These are phyloP conservation scores for Xenus cinereus DNA, from an alignment of 2,113 vertebrate genomes.

Conservation along the genomic window DNA sequence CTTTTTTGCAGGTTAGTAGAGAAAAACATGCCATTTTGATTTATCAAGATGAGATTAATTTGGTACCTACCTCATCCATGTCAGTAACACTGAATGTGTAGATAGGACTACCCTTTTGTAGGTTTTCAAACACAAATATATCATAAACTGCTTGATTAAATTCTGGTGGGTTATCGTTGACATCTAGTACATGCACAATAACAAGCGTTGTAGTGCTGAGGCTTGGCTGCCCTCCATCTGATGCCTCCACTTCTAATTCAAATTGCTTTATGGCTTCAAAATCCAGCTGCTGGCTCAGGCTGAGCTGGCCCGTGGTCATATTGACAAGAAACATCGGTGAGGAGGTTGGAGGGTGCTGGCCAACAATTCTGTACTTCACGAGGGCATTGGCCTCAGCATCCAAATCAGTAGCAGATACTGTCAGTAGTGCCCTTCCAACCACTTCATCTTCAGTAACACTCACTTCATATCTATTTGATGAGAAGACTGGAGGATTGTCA, in stretches of 20 bases:
- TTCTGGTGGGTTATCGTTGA: constrained; percentile 78
- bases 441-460: constrained; percentile 51
- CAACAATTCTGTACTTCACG: constrained; percentile 61
- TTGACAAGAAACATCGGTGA: constrained; percentile 50
- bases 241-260: constrained; percentile 68
- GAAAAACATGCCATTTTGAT: neutral
- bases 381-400: constrained; percentile 69
- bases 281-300: constrained; percentile 68
- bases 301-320: constrained; percentile 51
- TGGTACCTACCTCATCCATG: constrained; percentile 72
- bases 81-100: constrained; percentile 73
- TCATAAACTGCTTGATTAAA: constrained; percentile 71
- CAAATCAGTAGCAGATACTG: constrained; percentile 65
- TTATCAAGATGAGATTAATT: neutral
- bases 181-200: constrained; percentile 66
- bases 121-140: constrained; percentile 71
- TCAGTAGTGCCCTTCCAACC: constrained; percentile 10
- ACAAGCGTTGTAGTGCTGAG: constrained; percentile 33
- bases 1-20: neutral
- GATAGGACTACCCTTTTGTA: constrained; percentile 67
- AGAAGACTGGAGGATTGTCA: constrained; percentile 73
- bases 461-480: constrained; percentile 10
- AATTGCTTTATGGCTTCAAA: constrained; percentile 64
- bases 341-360: constrained; percentile 51
- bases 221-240: constrained; percentile 70